These are phyloP conservation scores for Thunnus thynnus DNA, from an alignment of 2,113 vertebrate species.

Conservation along the genomic window DNA sequence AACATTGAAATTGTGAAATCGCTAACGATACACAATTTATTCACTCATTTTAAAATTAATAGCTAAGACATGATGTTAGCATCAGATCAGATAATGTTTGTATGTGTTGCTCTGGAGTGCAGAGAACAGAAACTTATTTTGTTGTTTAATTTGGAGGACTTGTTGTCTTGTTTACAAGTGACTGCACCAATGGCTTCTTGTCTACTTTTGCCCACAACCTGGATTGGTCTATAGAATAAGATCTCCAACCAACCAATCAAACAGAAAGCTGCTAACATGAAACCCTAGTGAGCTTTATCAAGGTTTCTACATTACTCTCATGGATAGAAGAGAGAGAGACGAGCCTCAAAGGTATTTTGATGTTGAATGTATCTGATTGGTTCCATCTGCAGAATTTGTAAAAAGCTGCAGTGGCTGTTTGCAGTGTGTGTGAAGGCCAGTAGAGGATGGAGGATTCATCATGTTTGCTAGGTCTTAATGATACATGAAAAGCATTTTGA, in stretches of 20 bases:
- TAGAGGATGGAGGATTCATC: not conserved
- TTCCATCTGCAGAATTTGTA: not conserved
- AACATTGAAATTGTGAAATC: too few relatives aligned
- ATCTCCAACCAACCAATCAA: not conserved
- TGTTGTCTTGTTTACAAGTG: too few relatives aligned
- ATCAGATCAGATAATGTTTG: too few relatives aligned
- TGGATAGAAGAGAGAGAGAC: not conserved
- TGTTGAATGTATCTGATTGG: constrained; percentile 12
- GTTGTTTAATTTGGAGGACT: too few relatives aligned
- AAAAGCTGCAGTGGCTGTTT: constrained; percentile 1
- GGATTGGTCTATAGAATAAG: too few relatives aligned
- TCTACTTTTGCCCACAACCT: too few relatives aligned
- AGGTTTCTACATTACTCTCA: not conserved
- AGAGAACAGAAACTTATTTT: too few relatives aligned
- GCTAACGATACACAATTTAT: too few relatives aligned
- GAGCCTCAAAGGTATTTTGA: not conserved
- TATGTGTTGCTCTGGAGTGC: too few relatives aligned
- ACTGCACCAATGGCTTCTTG: too few relatives aligned
- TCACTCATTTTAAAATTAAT: too few relatives aligned
- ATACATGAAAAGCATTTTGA: constrained; percentile 10
- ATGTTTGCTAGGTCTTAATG: not conserved
- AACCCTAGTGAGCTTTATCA: not conserved
- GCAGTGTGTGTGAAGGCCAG: not conserved
- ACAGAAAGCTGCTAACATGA: not conserved
- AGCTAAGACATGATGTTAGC: too few relatives aligned